phyloP scores from a whole-genome alignment of 1,140 invertebrate species.

The Camponotus vicinus region DNA sequence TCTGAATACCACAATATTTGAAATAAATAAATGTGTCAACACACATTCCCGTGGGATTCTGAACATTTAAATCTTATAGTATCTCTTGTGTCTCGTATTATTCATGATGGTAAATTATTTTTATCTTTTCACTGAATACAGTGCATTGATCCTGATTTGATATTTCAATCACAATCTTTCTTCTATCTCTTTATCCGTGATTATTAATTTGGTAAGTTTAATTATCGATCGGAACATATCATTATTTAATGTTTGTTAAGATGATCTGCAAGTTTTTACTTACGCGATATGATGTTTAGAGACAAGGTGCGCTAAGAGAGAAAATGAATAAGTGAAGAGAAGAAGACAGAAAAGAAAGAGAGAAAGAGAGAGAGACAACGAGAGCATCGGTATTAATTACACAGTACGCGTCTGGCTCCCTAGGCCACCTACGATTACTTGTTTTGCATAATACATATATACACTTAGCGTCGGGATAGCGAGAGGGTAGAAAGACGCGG shows the following conservation, averaged over 20 bases:
- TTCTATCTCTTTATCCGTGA: background rate
- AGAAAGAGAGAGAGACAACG: constrained; percentile 63
- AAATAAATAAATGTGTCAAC: constrained; percentile 8
- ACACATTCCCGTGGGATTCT: background rate
- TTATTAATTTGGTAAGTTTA: background rate
- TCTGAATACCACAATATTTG: background rate
- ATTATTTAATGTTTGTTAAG: constrained; percentile 58
- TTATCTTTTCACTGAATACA: background rate
- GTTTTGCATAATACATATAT: constrained; percentile 84
- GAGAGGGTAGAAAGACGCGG: constrained; percentile 63
- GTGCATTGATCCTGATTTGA: background rate
- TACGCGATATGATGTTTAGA: constrained; percentile 2
- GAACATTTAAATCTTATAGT: background rate
- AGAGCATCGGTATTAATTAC: constrained; percentile 83
- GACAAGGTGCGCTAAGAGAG: constrained; percentile 36
- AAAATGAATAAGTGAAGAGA: constrained; percentile 37
- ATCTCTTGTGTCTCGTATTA: background rate
- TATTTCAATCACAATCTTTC: background rate
- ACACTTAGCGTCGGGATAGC: constrained; percentile 76
- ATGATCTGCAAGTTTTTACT: constrained; percentile 25
- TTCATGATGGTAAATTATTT: background rate
- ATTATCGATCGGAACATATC: background rate
- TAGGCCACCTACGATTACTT: constrained; percentile 83
- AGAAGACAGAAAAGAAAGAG: constrained; percentile 4
- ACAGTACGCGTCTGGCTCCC: constrained; percentile 79